Evolutionary conservation across 1,140 invertebrate genomes (phyloP).

Genomic region (Sarcophaga bullata): DNA sequence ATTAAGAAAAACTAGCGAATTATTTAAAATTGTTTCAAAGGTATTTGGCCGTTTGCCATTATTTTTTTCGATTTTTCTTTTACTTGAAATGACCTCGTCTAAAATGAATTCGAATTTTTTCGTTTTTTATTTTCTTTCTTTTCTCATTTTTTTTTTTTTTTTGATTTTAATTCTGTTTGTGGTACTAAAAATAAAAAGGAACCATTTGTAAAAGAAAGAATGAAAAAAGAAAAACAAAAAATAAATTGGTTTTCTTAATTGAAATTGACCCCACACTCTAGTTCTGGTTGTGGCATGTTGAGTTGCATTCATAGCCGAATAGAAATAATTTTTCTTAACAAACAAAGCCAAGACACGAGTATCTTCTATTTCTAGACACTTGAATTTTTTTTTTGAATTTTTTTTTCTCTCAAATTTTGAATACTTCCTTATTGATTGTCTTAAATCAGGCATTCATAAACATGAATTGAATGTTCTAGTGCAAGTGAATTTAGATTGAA

Average conservation of each 20-base stretch:
- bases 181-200: not conserved
- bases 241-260: not conserved
- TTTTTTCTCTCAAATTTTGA: too few species aligned
- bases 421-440: too few species aligned
- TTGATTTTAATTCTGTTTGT: slow-evolving; percentile 5
- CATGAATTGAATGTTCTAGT: too few species aligned
- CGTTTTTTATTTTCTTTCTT: too few species aligned
- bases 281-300: not conserved
- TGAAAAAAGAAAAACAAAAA: not conserved
- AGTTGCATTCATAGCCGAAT: too few species aligned
- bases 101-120: slow-evolving; percentile 5
- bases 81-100: slow-evolving; percentile 31
- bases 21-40: slow-evolving; percentile 29
- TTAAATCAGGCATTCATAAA: too few species aligned
- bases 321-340: too few species aligned
- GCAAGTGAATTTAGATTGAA: too few species aligned
- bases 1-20: not conserved
- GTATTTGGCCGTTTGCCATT: slow-evolving; percentile 22
- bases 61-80: not conserved
- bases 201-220: not conserved
- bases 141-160: not conserved
- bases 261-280: slow-evolving; percentile 7
- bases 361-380: too few species aligned
- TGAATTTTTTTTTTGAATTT: too few species aligned
- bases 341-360: too few species aligned